These are phyloP conservation scores for Spodoptera littoralis DNA, from an alignment of 2,888 invertebrate species.

Conservation along the genomic window DNA sequence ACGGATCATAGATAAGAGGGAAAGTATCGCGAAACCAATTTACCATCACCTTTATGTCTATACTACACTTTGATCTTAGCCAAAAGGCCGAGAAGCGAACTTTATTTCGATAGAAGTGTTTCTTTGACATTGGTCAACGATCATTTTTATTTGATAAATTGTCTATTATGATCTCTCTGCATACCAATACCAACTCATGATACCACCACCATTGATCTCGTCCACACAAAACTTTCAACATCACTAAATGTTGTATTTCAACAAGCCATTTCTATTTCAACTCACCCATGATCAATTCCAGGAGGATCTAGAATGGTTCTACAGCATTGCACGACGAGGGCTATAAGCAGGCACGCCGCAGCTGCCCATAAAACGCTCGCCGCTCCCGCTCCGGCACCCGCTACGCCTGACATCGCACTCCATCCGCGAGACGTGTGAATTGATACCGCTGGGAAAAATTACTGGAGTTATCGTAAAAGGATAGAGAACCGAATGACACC, in stretches of 20 bases:
- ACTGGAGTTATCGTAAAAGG: constrained; percentile 2
- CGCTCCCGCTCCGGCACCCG: constrained; percentile 75
- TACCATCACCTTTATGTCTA: too few species aligned
- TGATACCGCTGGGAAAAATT: constrained; percentile 83
- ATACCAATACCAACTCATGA: too few species aligned
- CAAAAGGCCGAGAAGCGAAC: too few species aligned
- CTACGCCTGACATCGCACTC: constrained; percentile 72
- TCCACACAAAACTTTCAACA: not conserved
- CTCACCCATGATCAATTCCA: constrained; percentile 70
- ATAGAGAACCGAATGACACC: too few species aligned
- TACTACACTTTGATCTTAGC: too few species aligned
- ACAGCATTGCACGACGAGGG: constrained; percentile 87
- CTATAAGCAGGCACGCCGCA: constrained; percentile 86
- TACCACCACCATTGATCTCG: too few species aligned
- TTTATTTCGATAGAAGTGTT: too few species aligned
- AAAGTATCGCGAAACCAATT: too few species aligned
- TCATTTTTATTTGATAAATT: too few species aligned
- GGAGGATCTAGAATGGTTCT: constrained; percentile 84
- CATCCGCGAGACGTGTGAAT: constrained; percentile 89
- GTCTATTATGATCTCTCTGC: too few species aligned
- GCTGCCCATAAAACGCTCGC: constrained; percentile 87
- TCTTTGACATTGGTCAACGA: too few species aligned
- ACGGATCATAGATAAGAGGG: too few species aligned
- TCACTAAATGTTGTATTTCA: not conserved
- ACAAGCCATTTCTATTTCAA: not conserved